Evolutionary conservation across 2,113 vertebrate species (phyloP), one percentile per base, ranked within the genome.

Genomic region (Lepisosteus oculatus): DNA sequence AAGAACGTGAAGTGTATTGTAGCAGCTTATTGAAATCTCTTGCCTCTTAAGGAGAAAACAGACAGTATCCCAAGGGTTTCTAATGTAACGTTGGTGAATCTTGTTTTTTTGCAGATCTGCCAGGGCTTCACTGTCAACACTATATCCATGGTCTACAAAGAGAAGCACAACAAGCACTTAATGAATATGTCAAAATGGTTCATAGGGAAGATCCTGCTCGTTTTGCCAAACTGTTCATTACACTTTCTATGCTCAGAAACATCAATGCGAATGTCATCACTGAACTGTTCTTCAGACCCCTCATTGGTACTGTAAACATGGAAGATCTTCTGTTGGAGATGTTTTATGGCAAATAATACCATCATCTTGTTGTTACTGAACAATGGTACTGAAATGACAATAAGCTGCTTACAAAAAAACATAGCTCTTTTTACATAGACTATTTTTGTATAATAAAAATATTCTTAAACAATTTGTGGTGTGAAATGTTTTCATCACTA

Each of bases 291-390:
- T 97, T 99, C 85, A 96, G 92, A 77, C 95, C 96, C 44, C 92
- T 97, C 84, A 98, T 97, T 74, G 97, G 97, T 72, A 76, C 88
- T 3, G 95, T 98, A 71, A 95, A 94, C 88, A 98, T 99, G 91
- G 97, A 98, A 84, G 96, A 97, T 78, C 95, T 98, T 87, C 91
- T 99, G 72, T 90, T 98, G 86, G 96, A 98, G 85, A 98, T 98
- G 96, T 95, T 98, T 84, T 98, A 96, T 84, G 92, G 92, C 57
- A 96, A 96, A 80, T 91, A 94, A 82, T 88, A 72, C 84, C 14
- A 4, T 63, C 6, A 69, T 64, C 5, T 61, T 15, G 7, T 43
- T 41, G 17, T 42, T 41, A 65, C 17, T 15, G 17, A 47, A 7
- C 6, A 17, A 17, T 55, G 8, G 65, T 65, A 59, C 43, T 67